Evolutionary conservation across 2,888 invertebrate genomes (phyloP), one percentile per base, ranked within the genome.

Genomic region (Cartodere bifasciata): DNA sequence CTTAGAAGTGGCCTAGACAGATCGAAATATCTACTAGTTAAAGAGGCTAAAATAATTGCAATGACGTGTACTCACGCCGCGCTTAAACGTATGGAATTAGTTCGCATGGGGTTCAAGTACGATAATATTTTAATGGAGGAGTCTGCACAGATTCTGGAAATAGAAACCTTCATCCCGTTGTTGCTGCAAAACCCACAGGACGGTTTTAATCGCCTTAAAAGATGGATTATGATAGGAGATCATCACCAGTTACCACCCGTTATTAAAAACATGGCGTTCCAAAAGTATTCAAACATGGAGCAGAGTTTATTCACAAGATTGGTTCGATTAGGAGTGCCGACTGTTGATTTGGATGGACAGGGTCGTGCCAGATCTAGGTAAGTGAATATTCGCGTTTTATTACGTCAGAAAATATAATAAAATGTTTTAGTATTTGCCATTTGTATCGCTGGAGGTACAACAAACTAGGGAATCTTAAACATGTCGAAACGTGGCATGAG

Each of bases 51-150:
- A 64, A 94, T 99, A 32, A 98, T 99, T 45, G 98, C 98, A 1
- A 99, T 99, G 98, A 99, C 98, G 0, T 99, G 98, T 64, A 99
- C 98, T 0, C 98, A 99, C 60, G 98, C 98, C 1, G 98, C 98
- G 0, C 67, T 99, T 7, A 94, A 97, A 54, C 70, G 98, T 15
- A 82, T 90, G 29, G 98, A 99, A 58, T 67, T 99, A 3, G 97
- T 98, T 0, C 86, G 90, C 53, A 78, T 92, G 60, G 86, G 81
- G 24, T 94, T 94, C 60, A 88, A 90, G 62, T 98, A 95, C 62
- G 97, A 98, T 62, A 98, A 97, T 62, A 97, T 99, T 35, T 65
- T 98, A 4, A 98, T 98, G 97, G 98, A 98, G 62, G 98, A 98
- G 60, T 78, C 97, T 0, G 98, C 97, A 0, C 98, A 99, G 62